Conservation (phyloP, 2,113 vertebrate genomes). For the Piliocolobus tephrosceles region DNA sequence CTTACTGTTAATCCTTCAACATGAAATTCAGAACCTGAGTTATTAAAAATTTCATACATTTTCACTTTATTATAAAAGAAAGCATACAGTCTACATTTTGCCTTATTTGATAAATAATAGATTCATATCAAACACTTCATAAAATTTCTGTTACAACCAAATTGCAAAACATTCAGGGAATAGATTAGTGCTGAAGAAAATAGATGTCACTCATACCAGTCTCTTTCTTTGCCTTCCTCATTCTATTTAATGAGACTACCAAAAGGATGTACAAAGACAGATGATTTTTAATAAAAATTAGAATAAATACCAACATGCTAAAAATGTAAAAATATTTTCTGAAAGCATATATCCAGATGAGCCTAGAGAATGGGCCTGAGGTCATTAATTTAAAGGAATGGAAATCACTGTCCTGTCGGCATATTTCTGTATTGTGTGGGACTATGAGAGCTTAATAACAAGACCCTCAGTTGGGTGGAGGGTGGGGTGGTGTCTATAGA, state of each 20-base stretch:
- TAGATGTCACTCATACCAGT: background rate
- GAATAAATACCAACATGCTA: background rate
- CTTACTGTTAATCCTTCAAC: background rate
- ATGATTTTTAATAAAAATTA: background rate
- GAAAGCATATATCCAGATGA: background rate
- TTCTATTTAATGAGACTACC: background rate
- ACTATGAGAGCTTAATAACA: background rate
- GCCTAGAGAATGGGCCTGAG: background rate
- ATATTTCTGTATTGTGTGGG: too few species aligned
- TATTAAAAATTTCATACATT: background rate
- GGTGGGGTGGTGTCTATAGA: background rate
- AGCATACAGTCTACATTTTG: background rate
- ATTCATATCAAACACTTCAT: constrained; percentile 8
- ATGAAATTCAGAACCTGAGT: too few species aligned
- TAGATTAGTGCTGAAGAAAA: background rate
- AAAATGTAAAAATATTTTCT: background rate
- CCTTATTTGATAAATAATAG: background rate
- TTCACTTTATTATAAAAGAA: background rate
- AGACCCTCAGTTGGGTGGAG: accelerated
- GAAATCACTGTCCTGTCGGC: background rate
- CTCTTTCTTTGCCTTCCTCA: background rate
- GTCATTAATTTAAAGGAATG: background rate
- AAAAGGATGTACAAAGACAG: background rate
- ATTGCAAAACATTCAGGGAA: background rate
- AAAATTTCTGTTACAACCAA: constrained; percentile 21